Base-by-base conservation (phyloP, 37 sponge, comb jelly and placozoan species). In the Agelas oroides region DNA sequence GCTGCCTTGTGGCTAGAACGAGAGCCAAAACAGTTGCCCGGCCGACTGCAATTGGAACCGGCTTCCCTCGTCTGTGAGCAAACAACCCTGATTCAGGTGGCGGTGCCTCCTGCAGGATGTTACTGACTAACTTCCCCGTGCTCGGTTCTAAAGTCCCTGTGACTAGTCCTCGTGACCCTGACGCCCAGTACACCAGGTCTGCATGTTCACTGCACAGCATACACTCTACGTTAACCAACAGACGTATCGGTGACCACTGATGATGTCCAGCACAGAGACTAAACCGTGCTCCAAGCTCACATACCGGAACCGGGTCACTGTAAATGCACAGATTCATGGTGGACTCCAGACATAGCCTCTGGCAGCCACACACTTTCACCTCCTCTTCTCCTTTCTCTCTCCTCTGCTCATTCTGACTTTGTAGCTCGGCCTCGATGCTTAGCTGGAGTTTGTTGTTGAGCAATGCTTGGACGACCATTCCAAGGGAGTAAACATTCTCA, bases 161-260 rank as follows among this genome's bases (percentile, higher is more conserved):
- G 12, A 95, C 88, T 32, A 95, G 92, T 15, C 95, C 95, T 53
- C 95, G 80, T 13, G 88, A 87, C 18, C 92, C 95, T 0, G 91
- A 90, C 13, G 92, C 86, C 95, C 95, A 95, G 69, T 95, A 91
- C 20, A 93, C 93, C 46, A 77, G 58, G 0, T 55, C 73, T 11
- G 78, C 38, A 38, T 88, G 81, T n/a, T 60, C 83, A 23, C 86
- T 69, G 46, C 82, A 68, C 33, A 87, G 24, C 30, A 95, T 55
- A 64, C 78, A 84, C 79, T 95, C 92, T 37, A 91, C 77, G 52
- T 91, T 91, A 40, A 95, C 59, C 12, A 41, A 46, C 71, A 88
- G 65, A 28, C 77, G 63, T 68, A 87, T 71, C 6, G 95, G 95
- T 12, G 89, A 72, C 95, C 95, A 95, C 21, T 46, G 46, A 55